A percentile compares a stretch with the other conserved stretches of the same genome.
Evolutionary conservation across 2,888 invertebrate genomes (phyloP).

Genomic region (Tenthredo mesomela): DNA sequence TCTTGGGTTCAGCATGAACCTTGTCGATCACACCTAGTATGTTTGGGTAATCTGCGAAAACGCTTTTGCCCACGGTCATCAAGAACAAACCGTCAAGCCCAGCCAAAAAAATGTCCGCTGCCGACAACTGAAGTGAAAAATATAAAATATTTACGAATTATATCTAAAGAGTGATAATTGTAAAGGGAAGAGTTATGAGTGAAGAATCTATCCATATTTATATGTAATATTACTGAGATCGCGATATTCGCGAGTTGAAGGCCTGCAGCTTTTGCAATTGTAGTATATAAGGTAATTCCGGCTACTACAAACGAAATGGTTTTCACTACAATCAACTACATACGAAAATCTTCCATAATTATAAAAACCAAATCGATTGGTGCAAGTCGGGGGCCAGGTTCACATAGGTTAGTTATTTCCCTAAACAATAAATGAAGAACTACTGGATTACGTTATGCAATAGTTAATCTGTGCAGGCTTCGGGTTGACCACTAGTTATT

Average conservation of each 20-base stretch:
- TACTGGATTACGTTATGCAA: not conserved
- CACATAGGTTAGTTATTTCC: too few relatives aligned
- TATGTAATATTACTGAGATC: not conserved
- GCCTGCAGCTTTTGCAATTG: not conserved
- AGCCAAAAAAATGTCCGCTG: slow-evolving; percentile 77
- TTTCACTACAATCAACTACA: too few relatives aligned
- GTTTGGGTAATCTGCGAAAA: slow-evolving; percentile 45
- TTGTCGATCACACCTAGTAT: slow-evolving; percentile 41
- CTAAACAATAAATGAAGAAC: too few relatives aligned
- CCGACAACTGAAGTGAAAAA: slow-evolving; percentile 74
- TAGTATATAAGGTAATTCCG: too few relatives aligned
- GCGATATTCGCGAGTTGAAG: not conserved
- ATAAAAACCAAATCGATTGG: too few relatives aligned
- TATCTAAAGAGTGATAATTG: not conserved
- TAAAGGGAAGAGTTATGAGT: not conserved
- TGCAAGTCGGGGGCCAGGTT: too few relatives aligned
- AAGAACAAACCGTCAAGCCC: slow-evolving; percentile 74
- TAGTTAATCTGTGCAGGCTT: not conserved
- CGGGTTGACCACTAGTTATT: not conserved
- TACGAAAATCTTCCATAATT: too few relatives aligned
- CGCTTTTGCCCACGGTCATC: not conserved
- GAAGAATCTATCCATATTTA: not conserved
- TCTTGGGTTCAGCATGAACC: slow-evolving; percentile 35
- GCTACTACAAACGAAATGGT: too few relatives aligned
- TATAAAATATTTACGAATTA: not conserved